Evolutionary conservation across 2,888 invertebrate species (phyloP).

Genomic region (Leucozona laternaria): DNA sequence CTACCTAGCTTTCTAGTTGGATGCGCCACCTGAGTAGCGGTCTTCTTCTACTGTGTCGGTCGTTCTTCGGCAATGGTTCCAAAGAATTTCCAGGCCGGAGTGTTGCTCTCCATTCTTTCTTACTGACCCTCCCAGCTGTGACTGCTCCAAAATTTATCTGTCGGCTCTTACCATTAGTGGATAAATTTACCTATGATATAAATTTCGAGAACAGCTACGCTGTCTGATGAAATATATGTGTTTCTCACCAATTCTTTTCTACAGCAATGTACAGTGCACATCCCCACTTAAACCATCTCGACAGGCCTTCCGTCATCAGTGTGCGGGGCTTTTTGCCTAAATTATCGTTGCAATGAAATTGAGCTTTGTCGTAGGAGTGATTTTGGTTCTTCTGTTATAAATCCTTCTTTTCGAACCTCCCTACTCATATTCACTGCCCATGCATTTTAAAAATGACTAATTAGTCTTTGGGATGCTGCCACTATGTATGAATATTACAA

Average conservation of each 20-base stretch:
- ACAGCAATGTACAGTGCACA: not conserved
- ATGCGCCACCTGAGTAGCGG: too few species aligned
- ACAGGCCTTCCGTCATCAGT: conserved; percentile 16
- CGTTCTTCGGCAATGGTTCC: too few species aligned
- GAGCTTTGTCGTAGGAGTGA: conserved; percentile 48
- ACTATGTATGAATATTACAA: conserved; percentile 3
- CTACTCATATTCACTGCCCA: not conserved
- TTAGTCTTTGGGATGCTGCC: conserved; percentile 42
- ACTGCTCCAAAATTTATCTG: too few species aligned
- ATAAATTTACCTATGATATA: too few species aligned
- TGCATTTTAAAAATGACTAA: conserved; percentile 47
- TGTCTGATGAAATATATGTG: not conserved
- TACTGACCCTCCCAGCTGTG: too few species aligned
- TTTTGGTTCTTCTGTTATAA: conserved; percentile 16
- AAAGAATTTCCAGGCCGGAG: too few species aligned
- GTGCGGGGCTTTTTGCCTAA: conserved; percentile 41
- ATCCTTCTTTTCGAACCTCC: not conserved
- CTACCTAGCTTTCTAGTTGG: too few species aligned
- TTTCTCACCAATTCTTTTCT: not conserved
- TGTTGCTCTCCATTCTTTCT: too few species aligned
- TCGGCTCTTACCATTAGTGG: too few species aligned
- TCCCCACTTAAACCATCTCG: not conserved
- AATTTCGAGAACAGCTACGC: too few species aligned
- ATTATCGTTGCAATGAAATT: conserved; percentile 63
- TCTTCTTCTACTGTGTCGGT: too few species aligned